Conservation (phyloP, 2,888 invertebrate genomes). For the Salticus scenicus region DNA sequence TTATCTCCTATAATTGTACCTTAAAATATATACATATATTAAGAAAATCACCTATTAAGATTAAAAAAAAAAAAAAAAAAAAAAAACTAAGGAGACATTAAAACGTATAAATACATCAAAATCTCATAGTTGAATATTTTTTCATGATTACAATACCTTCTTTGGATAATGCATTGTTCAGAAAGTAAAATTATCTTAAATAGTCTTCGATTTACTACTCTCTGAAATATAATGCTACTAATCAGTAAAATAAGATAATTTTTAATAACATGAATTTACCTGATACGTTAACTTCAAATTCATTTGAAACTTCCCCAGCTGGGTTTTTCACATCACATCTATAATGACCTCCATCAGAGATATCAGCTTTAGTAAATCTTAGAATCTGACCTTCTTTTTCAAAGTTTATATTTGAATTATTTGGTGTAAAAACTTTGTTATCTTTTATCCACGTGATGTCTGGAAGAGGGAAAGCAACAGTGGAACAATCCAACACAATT, state of each 20-base stretch:
- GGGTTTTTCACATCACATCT: conserved; percentile 75
- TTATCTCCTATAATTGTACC: no score
- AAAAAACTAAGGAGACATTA: no score
- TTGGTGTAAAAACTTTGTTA: conserved; percentile 12
- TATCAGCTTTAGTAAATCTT: conserved; percentile 72
- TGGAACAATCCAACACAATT: conserved; percentile 58
- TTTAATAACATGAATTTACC: conserved; percentile 60
- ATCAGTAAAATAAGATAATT: neutral
- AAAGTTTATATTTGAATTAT: neutral
- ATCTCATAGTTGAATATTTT: no score
- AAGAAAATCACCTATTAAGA: no score
- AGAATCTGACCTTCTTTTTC: conserved; percentile 36
- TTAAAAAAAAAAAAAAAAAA: no score
- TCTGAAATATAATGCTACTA: no score
- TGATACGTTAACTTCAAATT: conserved; percentile 75
- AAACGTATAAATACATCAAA: no score
- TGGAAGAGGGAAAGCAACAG: conserved; percentile 44
- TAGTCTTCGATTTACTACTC: no score
- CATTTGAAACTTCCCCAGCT: conserved; percentile 74
- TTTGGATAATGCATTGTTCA: no score
- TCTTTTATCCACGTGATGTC: conserved; percentile 49
- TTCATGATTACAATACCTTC: no score
- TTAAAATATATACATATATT: no score
- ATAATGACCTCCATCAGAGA: conserved; percentile 75
- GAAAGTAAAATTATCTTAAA: no score